Conservation (phyloP, 2,888 invertebrate species). For the Standfussiana lucernea region DNA sequence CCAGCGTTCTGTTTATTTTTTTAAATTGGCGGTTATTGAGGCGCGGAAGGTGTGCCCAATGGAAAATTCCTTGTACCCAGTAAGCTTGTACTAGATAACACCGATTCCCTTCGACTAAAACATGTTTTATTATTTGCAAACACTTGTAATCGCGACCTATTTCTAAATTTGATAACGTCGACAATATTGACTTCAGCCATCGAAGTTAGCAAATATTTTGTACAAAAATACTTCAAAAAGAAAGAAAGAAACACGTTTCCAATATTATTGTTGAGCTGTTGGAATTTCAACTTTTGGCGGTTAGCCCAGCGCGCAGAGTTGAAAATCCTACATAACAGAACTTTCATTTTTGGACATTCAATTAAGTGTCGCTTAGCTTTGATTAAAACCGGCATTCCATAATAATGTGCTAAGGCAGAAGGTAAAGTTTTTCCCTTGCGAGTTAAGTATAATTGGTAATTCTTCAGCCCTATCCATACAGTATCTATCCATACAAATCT, state of each 20-base stretch:
- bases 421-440: no score
- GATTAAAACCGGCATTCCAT: not conserved
- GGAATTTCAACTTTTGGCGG: not conserved
- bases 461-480: no score
- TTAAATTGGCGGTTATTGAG: constrained; percentile 7
- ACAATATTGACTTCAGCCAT: not conserved
- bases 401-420: no score
- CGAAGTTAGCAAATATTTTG: constrained; percentile 31
- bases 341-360: no score
- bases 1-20: not conserved
- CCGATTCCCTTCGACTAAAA: constrained; percentile 7
- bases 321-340: no score
- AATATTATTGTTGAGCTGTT: not conserved
- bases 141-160: constrained; percentile 57
- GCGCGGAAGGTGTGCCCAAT: constrained; percentile 47
- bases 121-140: constrained; percentile 49
- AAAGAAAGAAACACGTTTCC: not conserved
- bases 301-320: not conserved
- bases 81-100: constrained; percentile 41
- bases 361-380: not conserved
- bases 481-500: not conserved
- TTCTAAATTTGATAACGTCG: constrained; percentile 42
- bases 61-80: constrained; percentile 46
- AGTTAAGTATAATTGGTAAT: no score
- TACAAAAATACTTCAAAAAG: not conserved